phyloP scores from a whole-genome alignment of 2,888 invertebrate genomes.

The Thera britannica region DNA sequence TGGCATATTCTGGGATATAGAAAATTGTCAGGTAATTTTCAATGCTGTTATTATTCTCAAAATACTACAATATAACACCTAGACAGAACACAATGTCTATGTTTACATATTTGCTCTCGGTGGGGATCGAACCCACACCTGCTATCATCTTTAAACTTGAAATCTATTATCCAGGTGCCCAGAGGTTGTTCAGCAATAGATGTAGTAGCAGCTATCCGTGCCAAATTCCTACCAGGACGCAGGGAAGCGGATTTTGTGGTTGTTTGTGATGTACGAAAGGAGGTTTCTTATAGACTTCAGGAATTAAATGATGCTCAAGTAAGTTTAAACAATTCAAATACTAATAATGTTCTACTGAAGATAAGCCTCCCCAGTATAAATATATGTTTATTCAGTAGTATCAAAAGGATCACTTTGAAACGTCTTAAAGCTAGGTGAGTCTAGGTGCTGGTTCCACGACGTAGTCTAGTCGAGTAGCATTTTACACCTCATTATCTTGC shows the following conservation, averaged over 20 bases:
- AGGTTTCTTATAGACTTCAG: constrained; percentile 89
- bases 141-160: constrained; percentile 2
- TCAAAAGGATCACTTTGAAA: too few species aligned
- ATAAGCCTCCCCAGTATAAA: too few species aligned
- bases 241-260: constrained; percentile 95
- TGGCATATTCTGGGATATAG: constrained; percentile 97
- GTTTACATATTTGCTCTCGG: too few species aligned
- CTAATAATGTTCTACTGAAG: too few species aligned
- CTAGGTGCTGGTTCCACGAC: too few species aligned
- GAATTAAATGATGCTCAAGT: constrained; percentile 94
- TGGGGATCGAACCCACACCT: too few species aligned
- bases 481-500: too few species aligned
- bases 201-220: constrained; percentile 90
- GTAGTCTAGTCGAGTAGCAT: too few species aligned
- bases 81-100: too few species aligned
- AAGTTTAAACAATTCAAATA: constrained; percentile 43
- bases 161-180: constrained; percentile 86
- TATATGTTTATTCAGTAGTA: too few species aligned
- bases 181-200: constrained; percentile 91
- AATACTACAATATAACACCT: neutral
- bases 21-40: constrained; percentile 90
- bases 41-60: too few species aligned
- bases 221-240: constrained; percentile 89
- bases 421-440: too few species aligned
- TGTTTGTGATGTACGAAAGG: constrained; percentile 95